Conservation (phyloP, 2,113 vertebrate genomes). For the Pollachius pollachius region DNA sequence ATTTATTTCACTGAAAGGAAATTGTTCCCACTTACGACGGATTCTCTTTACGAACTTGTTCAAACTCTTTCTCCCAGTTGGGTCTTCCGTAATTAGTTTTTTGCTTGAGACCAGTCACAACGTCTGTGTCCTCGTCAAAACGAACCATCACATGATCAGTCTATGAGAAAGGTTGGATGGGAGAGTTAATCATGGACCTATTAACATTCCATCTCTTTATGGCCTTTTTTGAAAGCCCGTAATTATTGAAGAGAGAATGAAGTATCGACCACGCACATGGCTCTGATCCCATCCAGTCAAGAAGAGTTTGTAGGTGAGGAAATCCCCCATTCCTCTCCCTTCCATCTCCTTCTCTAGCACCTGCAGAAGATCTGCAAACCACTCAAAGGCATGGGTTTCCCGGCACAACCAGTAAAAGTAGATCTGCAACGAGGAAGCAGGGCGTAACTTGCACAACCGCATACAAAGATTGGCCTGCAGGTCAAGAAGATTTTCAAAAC, state of each 20-base stretch:
- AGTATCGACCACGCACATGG: constrained; percentile 68
- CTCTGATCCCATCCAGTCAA: constrained; percentile 85
- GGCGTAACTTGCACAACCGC: not conserved
- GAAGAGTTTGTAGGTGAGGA: constrained; percentile 88
- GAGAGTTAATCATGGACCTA: not conserved
- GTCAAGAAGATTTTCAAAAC: no score
- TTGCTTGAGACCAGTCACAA: constrained; percentile 86
- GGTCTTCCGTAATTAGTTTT: constrained; percentile 88
- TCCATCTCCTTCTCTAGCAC: constrained; percentile 89
- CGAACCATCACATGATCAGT: constrained; percentile 72
- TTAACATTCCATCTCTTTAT: not conserved
- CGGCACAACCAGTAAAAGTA: constrained; percentile 95
- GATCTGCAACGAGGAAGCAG: constrained; percentile 73
- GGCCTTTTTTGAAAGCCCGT: not conserved
- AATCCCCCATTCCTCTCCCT: constrained; percentile 78
- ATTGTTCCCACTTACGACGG: constrained; percentile 75
- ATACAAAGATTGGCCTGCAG: no score
- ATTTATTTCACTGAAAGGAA: no score
- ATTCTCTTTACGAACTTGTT: constrained; percentile 78
- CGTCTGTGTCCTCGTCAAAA: constrained; percentile 77
- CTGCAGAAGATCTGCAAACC: constrained; percentile 87
- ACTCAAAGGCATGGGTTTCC: constrained; percentile 87
- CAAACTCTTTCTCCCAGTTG: constrained; percentile 87
- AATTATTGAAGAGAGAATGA: not conserved
- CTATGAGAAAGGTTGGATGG: constrained; percentile 31